phyloP scores from a whole-genome alignment of 1,140 invertebrate genomes.

The Bombus superbus region DNA sequence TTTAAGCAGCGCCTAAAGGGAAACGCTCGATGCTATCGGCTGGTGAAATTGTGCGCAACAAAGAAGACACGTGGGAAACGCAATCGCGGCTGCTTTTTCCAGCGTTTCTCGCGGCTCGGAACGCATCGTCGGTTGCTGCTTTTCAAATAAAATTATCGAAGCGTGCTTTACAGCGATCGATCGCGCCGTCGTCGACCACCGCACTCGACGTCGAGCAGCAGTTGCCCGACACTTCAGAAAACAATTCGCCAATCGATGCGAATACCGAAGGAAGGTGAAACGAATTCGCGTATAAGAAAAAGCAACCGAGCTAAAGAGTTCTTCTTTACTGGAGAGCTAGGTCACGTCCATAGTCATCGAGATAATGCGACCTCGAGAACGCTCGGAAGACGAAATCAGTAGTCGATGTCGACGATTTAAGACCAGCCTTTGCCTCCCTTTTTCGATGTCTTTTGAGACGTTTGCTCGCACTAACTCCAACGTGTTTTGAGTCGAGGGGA shows the following conservation, averaged over 20 bases:
- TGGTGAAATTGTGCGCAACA: constrained; percentile 15
- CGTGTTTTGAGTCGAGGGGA: not conserved
- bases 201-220: not conserved
- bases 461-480: not conserved
- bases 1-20: constrained; percentile 28
- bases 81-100: constrained; percentile 17
- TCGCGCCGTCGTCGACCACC: not conserved
- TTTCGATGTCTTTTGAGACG: too few relatives aligned
- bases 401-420: constrained; percentile 37
- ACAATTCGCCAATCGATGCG: constrained; percentile 30
- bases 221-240: constrained; percentile 16
- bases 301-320: constrained; percentile 21
- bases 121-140: not conserved
- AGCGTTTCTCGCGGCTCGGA: not conserved
- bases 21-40: constrained; percentile 4
- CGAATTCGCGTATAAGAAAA: constrained; percentile 15
- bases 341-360: constrained; percentile 29
- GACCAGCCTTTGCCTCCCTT: not conserved
- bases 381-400: not conserved
- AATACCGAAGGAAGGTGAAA: not conserved
- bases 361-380: not conserved
- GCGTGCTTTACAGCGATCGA: constrained; percentile 34
- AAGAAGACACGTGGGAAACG: constrained; percentile 8
- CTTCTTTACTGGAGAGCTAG: not conserved
- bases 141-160: constrained; percentile 34